phyloP scores from a whole-genome alignment of 2,797 vertebrate genomes.

The Heteromormyrus szaboi region DNA sequence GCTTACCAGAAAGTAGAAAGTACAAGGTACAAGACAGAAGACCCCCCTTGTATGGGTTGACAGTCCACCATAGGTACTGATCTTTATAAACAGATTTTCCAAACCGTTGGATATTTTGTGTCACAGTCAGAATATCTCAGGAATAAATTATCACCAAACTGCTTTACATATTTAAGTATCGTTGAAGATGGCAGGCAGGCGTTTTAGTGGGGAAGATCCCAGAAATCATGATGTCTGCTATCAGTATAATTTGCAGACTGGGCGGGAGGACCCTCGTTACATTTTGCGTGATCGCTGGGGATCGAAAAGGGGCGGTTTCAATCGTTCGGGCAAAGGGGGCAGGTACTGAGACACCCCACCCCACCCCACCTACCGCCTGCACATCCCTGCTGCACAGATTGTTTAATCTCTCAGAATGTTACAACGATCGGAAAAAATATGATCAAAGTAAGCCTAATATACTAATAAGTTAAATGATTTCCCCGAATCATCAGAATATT shows the following conservation, averaged over 20 bases:
- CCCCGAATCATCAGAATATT: not conserved
- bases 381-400: not conserved
- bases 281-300: not conserved
- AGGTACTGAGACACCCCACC: not conserved
- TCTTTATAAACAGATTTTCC: not conserved
- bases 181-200: not conserved
- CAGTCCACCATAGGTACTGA: not conserved
- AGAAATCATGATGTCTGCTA: not conserved
- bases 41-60: not conserved
- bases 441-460: not conserved
- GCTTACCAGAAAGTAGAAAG: not conserved
- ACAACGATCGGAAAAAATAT: not conserved
- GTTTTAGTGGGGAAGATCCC: not conserved
- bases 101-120: not conserved
- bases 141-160: not conserved
- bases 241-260: not conserved
- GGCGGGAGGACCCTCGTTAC: not conserved
- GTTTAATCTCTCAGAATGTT: not conserved
- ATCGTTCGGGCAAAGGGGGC: not conserved
- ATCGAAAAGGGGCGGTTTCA: not conserved
- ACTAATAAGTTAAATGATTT: not conserved
- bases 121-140: not conserved
- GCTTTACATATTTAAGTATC: not conserved
- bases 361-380: not conserved
- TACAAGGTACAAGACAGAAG: not conserved